Evolutionary conservation across 2,888 invertebrate species (phyloP).

Genomic region (Myopa testacea): DNA sequence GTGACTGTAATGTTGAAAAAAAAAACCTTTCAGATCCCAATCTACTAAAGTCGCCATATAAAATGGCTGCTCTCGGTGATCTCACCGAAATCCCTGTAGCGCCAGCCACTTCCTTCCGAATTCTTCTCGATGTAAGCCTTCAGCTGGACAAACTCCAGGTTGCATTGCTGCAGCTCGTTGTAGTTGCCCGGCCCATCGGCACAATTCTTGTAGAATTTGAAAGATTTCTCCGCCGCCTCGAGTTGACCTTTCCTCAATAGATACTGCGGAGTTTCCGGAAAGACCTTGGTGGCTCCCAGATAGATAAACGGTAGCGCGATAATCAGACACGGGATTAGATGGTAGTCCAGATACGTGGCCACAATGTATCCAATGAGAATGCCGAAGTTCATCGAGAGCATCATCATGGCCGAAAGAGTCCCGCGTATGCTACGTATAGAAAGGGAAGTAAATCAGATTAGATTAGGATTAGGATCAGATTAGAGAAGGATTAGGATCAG

Average conservation of each 20-base stretch:
- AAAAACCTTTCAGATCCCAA: not conserved
- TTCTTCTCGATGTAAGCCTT: conserved; percentile 50
- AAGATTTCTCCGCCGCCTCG: conserved; percentile 57
- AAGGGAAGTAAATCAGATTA: too few relatives aligned
- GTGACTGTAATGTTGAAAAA: conserved; percentile 51
- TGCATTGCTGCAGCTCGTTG: not conserved
- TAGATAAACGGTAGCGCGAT: conserved; percentile 59
- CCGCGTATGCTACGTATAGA: conserved; percentile 59
- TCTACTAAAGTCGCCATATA: not conserved
- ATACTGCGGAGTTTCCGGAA: conserved; percentile 63
- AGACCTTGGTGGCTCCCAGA: conserved; percentile 50
- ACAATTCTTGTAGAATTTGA: conserved; percentile 59
- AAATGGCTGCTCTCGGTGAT: not conserved
- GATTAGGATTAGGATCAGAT: too few relatives aligned
- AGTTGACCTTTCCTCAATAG: conserved; percentile 52
- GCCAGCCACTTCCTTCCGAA: conserved; percentile 39
- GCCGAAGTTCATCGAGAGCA: conserved; percentile 61
- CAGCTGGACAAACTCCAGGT: conserved; percentile 54
- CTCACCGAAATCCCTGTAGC: conserved; percentile 59
- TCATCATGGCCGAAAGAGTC: conserved; percentile 59
- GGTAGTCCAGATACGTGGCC: conserved; percentile 59
- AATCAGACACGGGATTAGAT: conserved; percentile 57
- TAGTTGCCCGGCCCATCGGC: not conserved
- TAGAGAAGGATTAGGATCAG: not conserved
- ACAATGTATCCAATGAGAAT: conserved; percentile 60